Percentiles rank a stretch among this genome's conserved stretches.
Evolutionary conservation across 92 coral and sea anemone genomes (phyloP).

Genomic region (Plumapathes pennacea): DNA sequence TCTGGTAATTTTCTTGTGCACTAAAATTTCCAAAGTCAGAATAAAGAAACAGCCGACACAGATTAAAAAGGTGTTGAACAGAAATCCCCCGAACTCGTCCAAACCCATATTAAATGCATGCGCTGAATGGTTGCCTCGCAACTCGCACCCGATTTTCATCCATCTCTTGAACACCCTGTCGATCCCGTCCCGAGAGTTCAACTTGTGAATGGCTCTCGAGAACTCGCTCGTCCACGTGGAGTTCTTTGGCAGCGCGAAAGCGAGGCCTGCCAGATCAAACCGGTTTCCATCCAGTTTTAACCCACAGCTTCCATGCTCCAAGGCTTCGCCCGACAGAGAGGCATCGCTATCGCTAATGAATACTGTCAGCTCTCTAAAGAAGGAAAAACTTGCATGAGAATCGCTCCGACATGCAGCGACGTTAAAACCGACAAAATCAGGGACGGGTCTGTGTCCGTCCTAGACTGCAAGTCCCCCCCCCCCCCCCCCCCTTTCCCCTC

Average conservation of each 20-base stretch:
- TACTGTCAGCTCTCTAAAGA: slow-evolving; percentile 59
- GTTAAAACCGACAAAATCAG: no score
- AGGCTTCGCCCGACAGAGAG: slow-evolving; percentile 29
- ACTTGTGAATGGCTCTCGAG: slow-evolving; percentile 62
- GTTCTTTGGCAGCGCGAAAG: slow-evolving; percentile 67
- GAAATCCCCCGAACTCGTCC: slow-evolving; percentile 76
- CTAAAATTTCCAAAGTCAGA: slow-evolving; percentile 49
- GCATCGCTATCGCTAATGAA: slow-evolving; percentile 66
- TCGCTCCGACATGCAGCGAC: no score
- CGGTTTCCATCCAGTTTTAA: slow-evolving; percentile 69
- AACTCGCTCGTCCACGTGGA: slow-evolving; percentile 71
- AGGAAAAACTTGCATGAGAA: no score
- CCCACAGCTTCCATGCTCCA: slow-evolving; percentile 66
- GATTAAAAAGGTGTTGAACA: slow-evolving; percentile 75
- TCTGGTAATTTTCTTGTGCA: slow-evolving; percentile 56
- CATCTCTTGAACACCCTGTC: slow-evolving; percentile 50
- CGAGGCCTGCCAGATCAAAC: slow-evolving; percentile 72
- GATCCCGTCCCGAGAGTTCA: slow-evolving; percentile 51
- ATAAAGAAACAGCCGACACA: slow-evolving; percentile 67
- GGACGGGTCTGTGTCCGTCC: no score
- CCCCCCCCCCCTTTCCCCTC: no score
- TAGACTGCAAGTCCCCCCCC: no score
- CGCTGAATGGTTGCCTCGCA: slow-evolving; percentile 39
- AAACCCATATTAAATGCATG: slow-evolving; percentile 64
- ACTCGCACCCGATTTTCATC: slow-evolving; percentile 56